Evolutionary conservation across 92 coral and sea anemone genomes (phyloP).

Genomic region (Isaurus tuberculatus): DNA sequence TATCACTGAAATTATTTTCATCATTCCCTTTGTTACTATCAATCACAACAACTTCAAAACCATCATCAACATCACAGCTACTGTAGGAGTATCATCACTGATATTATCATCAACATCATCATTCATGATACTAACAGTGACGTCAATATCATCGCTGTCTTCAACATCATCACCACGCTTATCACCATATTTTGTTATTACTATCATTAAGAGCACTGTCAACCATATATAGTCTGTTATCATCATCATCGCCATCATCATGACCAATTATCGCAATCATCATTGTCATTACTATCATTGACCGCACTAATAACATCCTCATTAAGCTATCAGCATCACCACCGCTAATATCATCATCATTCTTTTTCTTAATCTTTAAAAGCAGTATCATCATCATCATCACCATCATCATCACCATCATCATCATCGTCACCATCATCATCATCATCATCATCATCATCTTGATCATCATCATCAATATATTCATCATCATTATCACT

Average conservation of each 20-base stretch:
- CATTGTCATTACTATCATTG: neutral
- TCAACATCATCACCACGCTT: neutral
- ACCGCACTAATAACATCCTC: neutral
- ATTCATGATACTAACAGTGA: neutral
- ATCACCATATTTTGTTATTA: neutral
- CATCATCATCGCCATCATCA: neutral
- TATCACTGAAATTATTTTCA: too few relatives aligned
- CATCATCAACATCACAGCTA: too few relatives aligned
- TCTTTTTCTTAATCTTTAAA: neutral
- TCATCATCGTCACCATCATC: neutral
- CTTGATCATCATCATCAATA: neutral
- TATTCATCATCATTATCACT: neutral
- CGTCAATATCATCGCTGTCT: neutral
- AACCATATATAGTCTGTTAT: neutral
- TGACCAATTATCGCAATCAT: neutral
- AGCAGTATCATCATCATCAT: neutral
- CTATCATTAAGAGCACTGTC: neutral
- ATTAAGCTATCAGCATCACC: too few relatives aligned
- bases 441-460: neutral
- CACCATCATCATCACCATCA: neutral
- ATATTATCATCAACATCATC: too few relatives aligned
- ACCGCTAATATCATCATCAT: neutral
- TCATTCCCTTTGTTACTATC: too few relatives aligned
- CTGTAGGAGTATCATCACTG: too few relatives aligned
- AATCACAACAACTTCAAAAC: too few relatives aligned